Conservation (phyloP, 2,888 invertebrate genomes). For the Erebia aethiops region DNA sequence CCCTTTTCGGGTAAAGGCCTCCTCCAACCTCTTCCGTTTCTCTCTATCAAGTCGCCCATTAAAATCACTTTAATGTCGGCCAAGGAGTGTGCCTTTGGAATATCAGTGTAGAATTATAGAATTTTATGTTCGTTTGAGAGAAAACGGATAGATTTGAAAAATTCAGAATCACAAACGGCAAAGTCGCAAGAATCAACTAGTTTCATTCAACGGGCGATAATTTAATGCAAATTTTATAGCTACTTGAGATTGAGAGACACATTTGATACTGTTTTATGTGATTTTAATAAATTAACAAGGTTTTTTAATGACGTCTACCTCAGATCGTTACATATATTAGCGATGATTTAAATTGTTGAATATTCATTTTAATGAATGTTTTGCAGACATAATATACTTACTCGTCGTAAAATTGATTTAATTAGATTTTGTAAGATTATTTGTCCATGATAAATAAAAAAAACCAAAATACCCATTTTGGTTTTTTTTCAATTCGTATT, state of each 20-base stretch:
- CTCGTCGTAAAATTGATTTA: neutral
- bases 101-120: too few relatives aligned
- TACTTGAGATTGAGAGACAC: constrained; percentile 1
- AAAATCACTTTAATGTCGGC: too few relatives aligned
- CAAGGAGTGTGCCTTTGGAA: too few relatives aligned
- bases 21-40: too few relatives aligned
- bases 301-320: constrained; percentile 15
- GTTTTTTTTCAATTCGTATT: too few relatives aligned
- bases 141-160: too few relatives aligned
- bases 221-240: constrained; percentile 20
- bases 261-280: constrained; percentile 17
- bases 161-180: neutral
- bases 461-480: neutral
- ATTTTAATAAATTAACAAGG: constrained; percentile 24
- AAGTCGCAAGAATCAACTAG: neutral
- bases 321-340: constrained; percentile 1
- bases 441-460: neutral
- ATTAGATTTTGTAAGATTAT: neutral
- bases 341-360: constrained; percentile 1
- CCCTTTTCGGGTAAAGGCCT: too few relatives aligned
- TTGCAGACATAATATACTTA: constrained; percentile 1
- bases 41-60: too few relatives aligned
- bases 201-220: constrained; percentile 32
- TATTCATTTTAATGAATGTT: constrained; percentile 14
- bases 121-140: too few relatives aligned